Evolutionary conservation across 92 coral and sea anemone genomes (phyloP).

Genomic region (Siderastrea radians): DNA sequence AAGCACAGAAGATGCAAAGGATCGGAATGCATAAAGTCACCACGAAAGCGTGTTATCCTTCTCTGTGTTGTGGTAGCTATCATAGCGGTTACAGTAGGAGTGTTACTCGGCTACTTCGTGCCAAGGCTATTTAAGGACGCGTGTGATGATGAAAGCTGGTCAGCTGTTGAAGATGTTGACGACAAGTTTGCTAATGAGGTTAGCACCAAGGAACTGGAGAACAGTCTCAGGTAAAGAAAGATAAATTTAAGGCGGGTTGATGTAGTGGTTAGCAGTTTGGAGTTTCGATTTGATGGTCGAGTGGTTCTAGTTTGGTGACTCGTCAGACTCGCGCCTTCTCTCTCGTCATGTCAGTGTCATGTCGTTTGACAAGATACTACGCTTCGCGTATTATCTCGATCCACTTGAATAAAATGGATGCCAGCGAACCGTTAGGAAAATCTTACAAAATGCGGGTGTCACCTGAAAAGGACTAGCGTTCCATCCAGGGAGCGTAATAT

Average conservation of each 20-base stretch:
- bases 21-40: constrained; percentile 14
- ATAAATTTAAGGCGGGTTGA: background rate
- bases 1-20: background rate
- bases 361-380: no score
- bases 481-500: no score
- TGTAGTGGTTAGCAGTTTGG: no score
- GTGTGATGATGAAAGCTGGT: background rate
- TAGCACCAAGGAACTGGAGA: constrained; percentile 42
- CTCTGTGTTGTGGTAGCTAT: background rate
- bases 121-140: constrained; percentile 7
- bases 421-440: no score
- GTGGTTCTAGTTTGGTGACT: no score
- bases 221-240: constrained; percentile 52
- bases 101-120: constrained; percentile 66
- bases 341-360: no score
- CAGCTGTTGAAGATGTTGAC: constrained; percentile 17
- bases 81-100: constrained; percentile 25
- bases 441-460: no score
- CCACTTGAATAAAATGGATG: no score
- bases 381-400: no score
- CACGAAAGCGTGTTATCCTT: constrained; percentile 16
- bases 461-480: no score
- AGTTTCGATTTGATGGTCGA: no score
- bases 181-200: constrained; percentile 43
- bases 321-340: no score